Conservation (phyloP, 2,113 vertebrate species). For the Psophia crepitans region DNA sequence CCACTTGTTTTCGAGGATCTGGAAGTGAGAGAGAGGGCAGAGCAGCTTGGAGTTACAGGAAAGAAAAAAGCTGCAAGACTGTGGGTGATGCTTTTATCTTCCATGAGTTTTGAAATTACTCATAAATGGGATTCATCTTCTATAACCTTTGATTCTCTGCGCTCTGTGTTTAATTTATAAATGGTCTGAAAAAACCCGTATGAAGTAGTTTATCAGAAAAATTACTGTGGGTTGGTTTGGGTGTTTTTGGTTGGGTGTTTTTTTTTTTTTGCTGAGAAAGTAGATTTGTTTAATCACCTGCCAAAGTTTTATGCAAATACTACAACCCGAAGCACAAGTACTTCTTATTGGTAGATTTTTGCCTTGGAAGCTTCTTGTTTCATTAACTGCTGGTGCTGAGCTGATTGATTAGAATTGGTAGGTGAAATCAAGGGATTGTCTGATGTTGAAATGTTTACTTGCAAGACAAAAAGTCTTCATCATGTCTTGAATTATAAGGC, state of each 20-base stretch:
- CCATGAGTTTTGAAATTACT: background rate
- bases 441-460: background rate
- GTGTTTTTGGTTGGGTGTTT: too few species aligned
- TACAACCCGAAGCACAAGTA: conserved; percentile 8
- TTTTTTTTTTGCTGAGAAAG: background rate
- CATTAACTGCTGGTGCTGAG: background rate
- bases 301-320: conserved; percentile 57
- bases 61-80: background rate
- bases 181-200: background rate
- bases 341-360: conserved; percentile 8
- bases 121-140: background rate
- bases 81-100: background rate
- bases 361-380: background rate
- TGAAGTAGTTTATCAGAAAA: conserved; percentile 22
- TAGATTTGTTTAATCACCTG: conserved; percentile 40
- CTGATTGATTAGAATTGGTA: conserved; percentile 24
- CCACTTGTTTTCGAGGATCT: background rate
- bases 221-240: background rate
- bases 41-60: background rate
- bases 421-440: background rate
- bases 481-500: too few species aligned
- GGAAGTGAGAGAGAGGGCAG: background rate
- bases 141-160: too few species aligned
- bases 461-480: too few species aligned
- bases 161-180: too few species aligned